These are phyloP conservation scores for Campylomormyrus tamandua DNA, from an alignment of 2,113 vertebrate genomes.

Conservation along the genomic window DNA sequence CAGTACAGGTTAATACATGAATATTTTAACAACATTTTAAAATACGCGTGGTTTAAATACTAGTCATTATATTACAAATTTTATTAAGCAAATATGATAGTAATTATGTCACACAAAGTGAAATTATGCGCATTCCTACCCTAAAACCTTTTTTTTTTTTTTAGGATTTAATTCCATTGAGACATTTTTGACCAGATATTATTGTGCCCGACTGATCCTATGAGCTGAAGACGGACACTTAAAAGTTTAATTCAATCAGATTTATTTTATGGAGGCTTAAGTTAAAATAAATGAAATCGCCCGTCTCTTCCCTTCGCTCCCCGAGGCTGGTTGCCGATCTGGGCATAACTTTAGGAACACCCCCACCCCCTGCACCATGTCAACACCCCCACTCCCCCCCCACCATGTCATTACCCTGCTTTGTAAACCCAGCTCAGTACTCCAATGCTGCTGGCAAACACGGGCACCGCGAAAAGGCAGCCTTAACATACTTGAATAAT, in stretches of 20 bases:
- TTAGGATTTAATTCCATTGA: not conserved
- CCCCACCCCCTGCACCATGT: not conserved
- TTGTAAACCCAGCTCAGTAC: slow-evolving; percentile 19
- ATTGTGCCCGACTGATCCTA: not conserved
- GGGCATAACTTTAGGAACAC: slow-evolving; percentile 10
- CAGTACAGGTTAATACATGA: not conserved
- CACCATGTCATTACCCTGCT: slow-evolving; percentile 2
- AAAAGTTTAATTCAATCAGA: not conserved
- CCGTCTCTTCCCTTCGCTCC: not conserved
- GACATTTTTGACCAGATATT: not conserved
- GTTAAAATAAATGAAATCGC: not conserved
- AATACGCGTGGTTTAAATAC: not conserved
- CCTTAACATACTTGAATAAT: not conserved
- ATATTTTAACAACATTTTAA: not conserved
- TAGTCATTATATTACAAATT: not conserved
- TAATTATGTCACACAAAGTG: not conserved
- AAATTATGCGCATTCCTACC: not conserved
- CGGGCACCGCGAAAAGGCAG: slow-evolving; percentile 15
- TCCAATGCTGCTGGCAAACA: slow-evolving; percentile 26
- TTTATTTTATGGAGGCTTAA: not conserved
- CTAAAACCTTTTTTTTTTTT: not conserved
- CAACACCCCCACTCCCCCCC: not conserved
- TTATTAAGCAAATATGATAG: not conserved
- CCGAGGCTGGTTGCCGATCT: slow-evolving; percentile 4
- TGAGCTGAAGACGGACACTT: not conserved